Base-by-base conservation (phyloP, 37 sponge, comb jelly and placozoan genomes). In the Hexactinellida sp. region DNA sequence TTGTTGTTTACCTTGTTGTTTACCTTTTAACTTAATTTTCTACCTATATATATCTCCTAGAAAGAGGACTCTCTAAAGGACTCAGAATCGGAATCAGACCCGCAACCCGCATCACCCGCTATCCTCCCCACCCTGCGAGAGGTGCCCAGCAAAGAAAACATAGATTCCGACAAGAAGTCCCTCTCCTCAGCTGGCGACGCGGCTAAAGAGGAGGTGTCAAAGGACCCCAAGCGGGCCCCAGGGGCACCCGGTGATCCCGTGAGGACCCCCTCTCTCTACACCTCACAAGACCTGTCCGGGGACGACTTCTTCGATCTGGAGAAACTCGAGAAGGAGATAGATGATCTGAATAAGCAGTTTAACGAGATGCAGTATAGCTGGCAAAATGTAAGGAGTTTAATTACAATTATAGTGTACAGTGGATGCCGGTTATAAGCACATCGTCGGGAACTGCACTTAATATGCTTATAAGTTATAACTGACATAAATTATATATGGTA, bases 221-320 rank as follows among this genome's bases (percentile, higher is more conserved):
- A 9, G 16, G 13, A 47, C 13, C 52, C 13, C n/a, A n/a, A n/a
- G n/a, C n/a, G n/a, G n/a, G n/a, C n/a, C n/a, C n/a, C n/a, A n/a
- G n/a, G n/a, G n/a, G n/a, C n/a, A n/a, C n/a, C n/a, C n/a, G n/a
- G 76, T 5, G 76, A 63, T 5, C 21, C 13, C 5, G 19, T 63
- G 25, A 63, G 13, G 30, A 63, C 76, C 5, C 76, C 76, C 5
- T 63, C 76, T 63, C 76, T 63, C 76, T 63, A 63, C 76, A 63
- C 76, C 21, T 63, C 76, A 25, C 76, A 63, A 28, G 76, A 63
- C 13, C 76, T 63, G 28, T 63, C 76, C 32, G 76, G 76, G 34
- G 76, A 63, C 76, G 76, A 63, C 13, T 63, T 63, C 76, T 63
- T 63, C 34, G 76, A n/a, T 63, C 34, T 63, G 76, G 76, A 63